phyloP scores from a whole-genome alignment of 2,797 vertebrate genomes.

The Micromesistius poutassou region DNA sequence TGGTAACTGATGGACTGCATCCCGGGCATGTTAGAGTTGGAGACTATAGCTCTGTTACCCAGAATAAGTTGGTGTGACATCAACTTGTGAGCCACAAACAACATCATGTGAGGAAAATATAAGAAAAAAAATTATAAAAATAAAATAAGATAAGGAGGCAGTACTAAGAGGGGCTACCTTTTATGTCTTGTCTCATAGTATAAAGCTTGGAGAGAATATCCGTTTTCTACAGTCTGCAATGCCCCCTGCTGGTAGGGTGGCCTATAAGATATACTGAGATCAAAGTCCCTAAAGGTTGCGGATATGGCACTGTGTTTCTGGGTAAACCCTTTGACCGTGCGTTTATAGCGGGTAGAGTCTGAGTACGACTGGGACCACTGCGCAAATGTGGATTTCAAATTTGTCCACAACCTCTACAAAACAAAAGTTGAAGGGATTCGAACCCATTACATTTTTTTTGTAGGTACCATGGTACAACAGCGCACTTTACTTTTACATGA shows the following conservation, averaged over 20 bases:
- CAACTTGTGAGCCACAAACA: background rate
- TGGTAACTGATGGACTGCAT: background rate
- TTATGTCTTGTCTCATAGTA: background rate
- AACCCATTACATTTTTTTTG: no score
- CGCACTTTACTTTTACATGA: no score
- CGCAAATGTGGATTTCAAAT: background rate
- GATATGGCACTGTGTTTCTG: background rate
- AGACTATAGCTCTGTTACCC: background rate
- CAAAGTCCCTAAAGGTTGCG: background rate
- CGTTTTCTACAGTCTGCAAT: background rate
- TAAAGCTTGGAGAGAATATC: background rate
- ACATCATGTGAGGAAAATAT: background rate
- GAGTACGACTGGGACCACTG: background rate
- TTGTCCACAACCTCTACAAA: background rate
- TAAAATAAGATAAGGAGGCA: background rate
- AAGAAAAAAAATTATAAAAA: no score
- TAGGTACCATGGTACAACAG: background rate
- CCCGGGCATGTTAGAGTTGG: background rate
- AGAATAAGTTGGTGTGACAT: background rate
- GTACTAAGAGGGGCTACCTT: background rate
- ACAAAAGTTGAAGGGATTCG: background rate
- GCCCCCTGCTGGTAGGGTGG: constrained; percentile 40
- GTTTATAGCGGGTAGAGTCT: background rate
- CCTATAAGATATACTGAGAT: background rate
- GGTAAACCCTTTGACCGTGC: background rate